Evolutionary conservation across 2,113 vertebrate genomes (phyloP), one percentile per base, ranked within the genome.

Genomic region (Myotis davidii): DNA sequence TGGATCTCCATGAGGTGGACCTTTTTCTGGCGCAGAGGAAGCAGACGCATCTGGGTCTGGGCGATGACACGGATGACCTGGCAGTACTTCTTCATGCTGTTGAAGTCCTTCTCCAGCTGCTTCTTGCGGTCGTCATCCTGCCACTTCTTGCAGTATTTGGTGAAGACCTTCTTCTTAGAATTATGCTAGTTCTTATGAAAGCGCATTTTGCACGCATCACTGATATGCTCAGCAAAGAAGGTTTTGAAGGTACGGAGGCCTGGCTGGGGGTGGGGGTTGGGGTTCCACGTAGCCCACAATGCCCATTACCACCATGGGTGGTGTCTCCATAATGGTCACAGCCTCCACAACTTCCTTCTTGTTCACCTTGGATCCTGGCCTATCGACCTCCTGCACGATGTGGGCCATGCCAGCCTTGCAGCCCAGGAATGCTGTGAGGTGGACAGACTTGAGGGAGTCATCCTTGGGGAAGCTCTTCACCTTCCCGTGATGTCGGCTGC

Each of bases 151-250:
- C 99, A 99, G 98, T 99, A 99, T 21, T 99, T 99, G 83, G 99
- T 99, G 98, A 99, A 99, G 70, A 99, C 99, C 99, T 99, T 99
- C 99, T 99, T 99, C 98, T 99, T 99, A 93, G 99, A 99, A 91
- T 99, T 99, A 98, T 99, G 99, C 99, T 99, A 99, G 98, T 99
- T 99, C 98, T 99, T 99, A 98, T 99, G 99, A 98, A 99, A 99
- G 16, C 99, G 99, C n/a, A 99, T 99, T 92, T 99, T 99, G 98
- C 99, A 99, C 97, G 99, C 99, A 0, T 99, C 99, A 0, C 99
- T 99, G 97, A 99, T 99, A 76, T 99, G 99, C 98, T 99, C 99
- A 0, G 99, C 99, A 12, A 99, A 99, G 96, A 99, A 95, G 0
- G 99, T 99, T 98, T 99, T 99, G 97, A 99, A 99, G 94, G 99